Base-by-base conservation (phyloP, 2,797 vertebrate species). In the Acanthurus leucopareius region DNA sequence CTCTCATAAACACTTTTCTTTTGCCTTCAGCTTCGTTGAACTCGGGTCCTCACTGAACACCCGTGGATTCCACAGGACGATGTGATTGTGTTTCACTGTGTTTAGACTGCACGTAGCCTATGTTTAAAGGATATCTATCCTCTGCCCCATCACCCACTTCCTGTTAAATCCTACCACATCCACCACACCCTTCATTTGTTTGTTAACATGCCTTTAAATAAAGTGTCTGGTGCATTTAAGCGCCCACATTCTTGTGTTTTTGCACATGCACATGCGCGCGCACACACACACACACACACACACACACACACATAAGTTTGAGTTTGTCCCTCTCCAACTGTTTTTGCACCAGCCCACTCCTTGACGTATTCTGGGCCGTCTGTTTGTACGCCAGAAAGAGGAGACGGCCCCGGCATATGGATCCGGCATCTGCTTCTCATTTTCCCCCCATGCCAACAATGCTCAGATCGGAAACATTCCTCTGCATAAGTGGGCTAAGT, bases 351-450 rank as follows among this genome's bases (percentile, higher is more conserved):
- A 84, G 49, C 86, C 86, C 69, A 80, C 81, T 82, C 57, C 62
- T 80, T 75, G 72, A 79, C 51, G 22, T 65, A 83, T 75, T 89
- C 79, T 85, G 75, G 82, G 87, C 76, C 77, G 83, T 77, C 62
- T 85, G 82, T 87, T 78, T 87, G 77, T 82, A 83, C 81, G 86
- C 82, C 75, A 89, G 81, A 82, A 80, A 87, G 77, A 75, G 63
- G 82, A 88, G 69, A 71, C 75, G 56, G 77, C 54, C 73, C 62
- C 72, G 62, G 85, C 83, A 86, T 88, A 87, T 87, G 83, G 69
- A 91, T 86, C 69, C 65, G 88, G 89, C 93, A 95, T 95, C 93
- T 95, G 94, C 77, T 95, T 92, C 91, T 92, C 77, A 91, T 94
- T 91, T 86, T 70, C 88, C 73, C 28, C 44, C 71, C 69, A 68